Evolutionary conservation across 2,888 invertebrate species (phyloP), one percentile per base, ranked within the genome.

Genomic region (Carabus problematicus): DNA sequence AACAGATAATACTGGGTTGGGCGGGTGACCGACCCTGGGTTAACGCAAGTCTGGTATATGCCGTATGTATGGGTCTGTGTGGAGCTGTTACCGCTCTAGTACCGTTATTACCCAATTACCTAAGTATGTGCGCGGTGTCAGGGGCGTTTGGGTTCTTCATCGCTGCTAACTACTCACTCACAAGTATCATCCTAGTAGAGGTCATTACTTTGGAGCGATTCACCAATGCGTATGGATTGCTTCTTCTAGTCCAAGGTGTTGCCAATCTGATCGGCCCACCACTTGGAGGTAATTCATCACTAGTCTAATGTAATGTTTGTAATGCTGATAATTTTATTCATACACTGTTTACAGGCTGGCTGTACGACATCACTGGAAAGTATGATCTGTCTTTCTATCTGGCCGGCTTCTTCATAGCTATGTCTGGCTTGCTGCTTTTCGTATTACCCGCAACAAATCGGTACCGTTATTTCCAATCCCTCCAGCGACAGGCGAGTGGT

Each of bases 201-300:
- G 86, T 95, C 73, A 92, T 96, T 73, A 92, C 94, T n/a, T 81
- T 97, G 74, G 94, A 95, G 80, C 87, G 92, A 76, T 95, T 97
- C 79, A 94, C 95, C 56, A 94, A 92, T 79, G 95, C 95, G 3
- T 97, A 96, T 78, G 97, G 97, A 0, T 82, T 97, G 75, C 82
- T 95, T 75, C 84, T 95, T 77, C 84, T 97, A 60, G 92, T 94
- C 18, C 95, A 97, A 81, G 97, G 97, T 1, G 82, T 96, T 41
- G 95, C 94, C 1, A 96, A 95, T 80, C 86, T 97, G 12, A 83
- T 95, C 72, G 97, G 97, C 58, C 96, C 97, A 39, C 94, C 96
- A 1, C 78, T 96, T 18, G 95, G 93, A 76, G 97, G 97, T 94
- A 79, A 79, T 72, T 43, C 56, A 52, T 64, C 39, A 52, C 16